Base-by-base conservation (phyloP, 2,113 vertebrate genomes). In the Poecile atricapillus region DNA sequence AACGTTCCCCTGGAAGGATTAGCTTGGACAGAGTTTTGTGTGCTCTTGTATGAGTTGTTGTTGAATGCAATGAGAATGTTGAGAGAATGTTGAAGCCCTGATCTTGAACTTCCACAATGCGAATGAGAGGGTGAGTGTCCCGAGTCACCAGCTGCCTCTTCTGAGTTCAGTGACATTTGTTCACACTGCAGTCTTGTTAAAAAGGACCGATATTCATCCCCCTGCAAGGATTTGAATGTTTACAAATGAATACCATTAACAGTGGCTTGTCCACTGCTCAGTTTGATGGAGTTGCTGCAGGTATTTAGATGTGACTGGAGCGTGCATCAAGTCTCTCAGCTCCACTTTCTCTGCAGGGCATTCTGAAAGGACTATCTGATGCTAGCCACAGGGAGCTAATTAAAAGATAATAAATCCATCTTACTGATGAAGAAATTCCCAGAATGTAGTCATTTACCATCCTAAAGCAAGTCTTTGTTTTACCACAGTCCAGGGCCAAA, bases 221-320 rank as follows among this genome's bases (percentile, higher is more conserved):
- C 98, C 96, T 97, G 96, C 98, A 98, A 98, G 96, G 97, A 98
- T 97, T 97, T 98, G 97, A 83, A 59, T 22, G 75, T 99, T 98
- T 98, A 99, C 98, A 98, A 99, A 99, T 99, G 97, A 99, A 97
- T 94, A 98, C 96, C 98, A 97, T 99, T 98, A 99, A 99, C 98
- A 98, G 98, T 98, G 98, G 98, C 98, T 98, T 98, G 98, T 98
- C 98, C 98, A 97, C 98, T 97, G 98, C 98, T 98, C 98, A 97
- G 98, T 98, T 99, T 99, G 98, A 98, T 98, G 98, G 98, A 96
- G 97, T 98, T 98, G 98, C 99, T 98, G 85, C 98, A 98, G 98
- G 98, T 98, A 98, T 98, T 98, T 98, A 98, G 98, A 98, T 98
- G 98, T 97, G 98, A 98, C 98, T 98, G 98, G 97, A 98, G 98